phyloP scores from a whole-genome alignment of 2,888 invertebrate species.

The Drosophila robusta region DNA sequence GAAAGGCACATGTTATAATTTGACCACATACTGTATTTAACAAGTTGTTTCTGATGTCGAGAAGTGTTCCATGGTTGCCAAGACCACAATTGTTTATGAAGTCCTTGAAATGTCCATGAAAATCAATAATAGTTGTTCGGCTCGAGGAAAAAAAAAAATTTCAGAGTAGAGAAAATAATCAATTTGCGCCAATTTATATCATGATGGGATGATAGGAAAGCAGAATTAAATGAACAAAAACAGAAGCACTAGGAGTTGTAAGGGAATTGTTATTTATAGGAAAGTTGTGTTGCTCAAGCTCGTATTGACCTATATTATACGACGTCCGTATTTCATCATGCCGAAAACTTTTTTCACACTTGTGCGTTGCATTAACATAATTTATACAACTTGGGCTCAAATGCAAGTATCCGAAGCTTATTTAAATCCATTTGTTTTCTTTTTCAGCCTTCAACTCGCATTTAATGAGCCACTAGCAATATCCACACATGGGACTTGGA shows the following conservation, averaged over 20 bases:
- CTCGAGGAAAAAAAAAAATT: constrained; percentile 17
- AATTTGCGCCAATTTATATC: neutral
- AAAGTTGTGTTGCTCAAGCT: neutral
- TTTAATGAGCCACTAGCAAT: constrained; percentile 61
- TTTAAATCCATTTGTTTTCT: constrained; percentile 56
- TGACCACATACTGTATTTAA: neutral
- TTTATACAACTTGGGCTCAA: constrained; percentile 26
- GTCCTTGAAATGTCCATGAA: constrained; percentile 18
- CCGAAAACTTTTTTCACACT: neutral
- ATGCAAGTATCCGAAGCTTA: constrained; percentile 33
- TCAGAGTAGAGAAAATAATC: constrained; percentile 2
- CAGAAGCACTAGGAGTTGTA: too few species aligned
- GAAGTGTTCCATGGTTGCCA: neutral
- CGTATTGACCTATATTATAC: neutral
- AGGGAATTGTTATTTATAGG: too few species aligned
- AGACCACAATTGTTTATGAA: constrained; percentile 5
- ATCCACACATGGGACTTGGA: constrained; percentile 50
- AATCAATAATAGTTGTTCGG: constrained; percentile 31
- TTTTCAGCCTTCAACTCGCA: constrained; percentile 52
- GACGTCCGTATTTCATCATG: neutral
- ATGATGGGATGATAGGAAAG: neutral
- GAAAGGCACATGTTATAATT: constrained; percentile 1
- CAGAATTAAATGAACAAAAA: neutral
- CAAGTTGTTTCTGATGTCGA: neutral
- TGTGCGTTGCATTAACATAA: constrained; percentile 13